A percentile compares a stretch with the other conserved stretches of the same genome.
Conservation (phyloP, 2,797 vertebrate species). For the Loris lydekkerianus region DNA sequence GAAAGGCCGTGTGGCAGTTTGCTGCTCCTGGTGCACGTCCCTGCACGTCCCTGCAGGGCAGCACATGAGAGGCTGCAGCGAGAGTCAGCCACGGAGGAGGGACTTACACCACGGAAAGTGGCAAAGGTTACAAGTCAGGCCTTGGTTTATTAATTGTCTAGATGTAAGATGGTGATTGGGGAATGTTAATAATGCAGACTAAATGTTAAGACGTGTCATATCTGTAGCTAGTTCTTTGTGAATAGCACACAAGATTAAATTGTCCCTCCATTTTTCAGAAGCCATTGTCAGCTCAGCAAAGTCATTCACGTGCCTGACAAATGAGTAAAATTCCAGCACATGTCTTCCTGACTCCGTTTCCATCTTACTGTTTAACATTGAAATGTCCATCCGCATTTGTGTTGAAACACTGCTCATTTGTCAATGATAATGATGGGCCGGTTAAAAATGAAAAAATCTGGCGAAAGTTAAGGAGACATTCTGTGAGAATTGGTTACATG, state of each 20-base stretch:
- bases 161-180: background rate
- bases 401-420: background rate
- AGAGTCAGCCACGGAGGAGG: background rate
- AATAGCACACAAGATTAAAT: background rate
- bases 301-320: background rate
- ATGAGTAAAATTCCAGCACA: background rate
- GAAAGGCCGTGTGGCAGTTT: background rate
- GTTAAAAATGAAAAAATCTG: background rate
- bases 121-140: background rate
- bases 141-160: background rate
- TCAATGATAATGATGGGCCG: background rate
- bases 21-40: too few species aligned
- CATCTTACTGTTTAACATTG: background rate
- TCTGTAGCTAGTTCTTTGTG: background rate
- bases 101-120: background rate
- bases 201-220: background rate
- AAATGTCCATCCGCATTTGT: background rate
- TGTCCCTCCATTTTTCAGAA: background rate
- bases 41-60: background rate
- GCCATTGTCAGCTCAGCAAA: background rate
- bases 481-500: background rate
- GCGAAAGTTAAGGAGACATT: slow-evolving; percentile 1
- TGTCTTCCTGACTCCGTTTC: background rate
- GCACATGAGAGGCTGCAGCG: background rate
- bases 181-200: background rate